These are phyloP conservation scores for Tromatobia lineatoria DNA, from an alignment of 2,888 invertebrate species.

Conservation along the genomic window DNA sequence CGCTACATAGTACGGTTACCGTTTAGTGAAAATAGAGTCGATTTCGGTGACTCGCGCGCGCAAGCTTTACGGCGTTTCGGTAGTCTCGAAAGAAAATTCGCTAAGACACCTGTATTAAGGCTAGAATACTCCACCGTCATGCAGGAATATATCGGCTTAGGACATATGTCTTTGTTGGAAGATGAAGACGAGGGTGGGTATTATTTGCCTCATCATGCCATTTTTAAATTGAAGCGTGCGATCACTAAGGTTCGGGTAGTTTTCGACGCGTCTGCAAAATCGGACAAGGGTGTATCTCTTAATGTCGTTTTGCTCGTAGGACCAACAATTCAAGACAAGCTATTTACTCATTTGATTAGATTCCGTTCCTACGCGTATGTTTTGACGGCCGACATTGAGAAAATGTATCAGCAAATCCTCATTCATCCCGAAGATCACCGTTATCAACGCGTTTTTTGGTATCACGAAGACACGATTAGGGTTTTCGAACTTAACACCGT, in stretches of 20 bases:
- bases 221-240: neutral
- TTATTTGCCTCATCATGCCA: conserved; percentile 46
- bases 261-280: conserved; percentile 43
- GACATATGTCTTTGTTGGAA: conserved; percentile 32
- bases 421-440: conserved; percentile 47
- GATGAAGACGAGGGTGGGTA: conserved; percentile 31
- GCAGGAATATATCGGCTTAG: conserved; percentile 44
- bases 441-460: conserved; percentile 64
- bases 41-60: conserved; percentile 50
- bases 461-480: conserved; percentile 5
- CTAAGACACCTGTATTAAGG: conserved; percentile 30
- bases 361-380: conserved; percentile 55
- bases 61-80: conserved; percentile 40
- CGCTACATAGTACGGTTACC: conserved; percentile 57
- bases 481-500: conserved; percentile 53
- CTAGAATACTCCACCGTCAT: conserved; percentile 47
- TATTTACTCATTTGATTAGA: conserved; percentile 38
- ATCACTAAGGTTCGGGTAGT: conserved; percentile 33
- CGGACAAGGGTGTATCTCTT: conserved; percentile 32
- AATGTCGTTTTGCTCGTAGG: conserved; percentile 43
- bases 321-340: conserved; percentile 43
- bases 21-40: conserved; percentile 17
- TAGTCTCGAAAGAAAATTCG: neutral
- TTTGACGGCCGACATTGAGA: conserved; percentile 53
- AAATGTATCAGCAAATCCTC: conserved; percentile 65